A percentile compares a stretch with the other conserved stretches of the same genome.
Evolutionary conservation across 2,113 vertebrate species (phyloP).

Genomic region (Pelmatolapia mariae): DNA sequence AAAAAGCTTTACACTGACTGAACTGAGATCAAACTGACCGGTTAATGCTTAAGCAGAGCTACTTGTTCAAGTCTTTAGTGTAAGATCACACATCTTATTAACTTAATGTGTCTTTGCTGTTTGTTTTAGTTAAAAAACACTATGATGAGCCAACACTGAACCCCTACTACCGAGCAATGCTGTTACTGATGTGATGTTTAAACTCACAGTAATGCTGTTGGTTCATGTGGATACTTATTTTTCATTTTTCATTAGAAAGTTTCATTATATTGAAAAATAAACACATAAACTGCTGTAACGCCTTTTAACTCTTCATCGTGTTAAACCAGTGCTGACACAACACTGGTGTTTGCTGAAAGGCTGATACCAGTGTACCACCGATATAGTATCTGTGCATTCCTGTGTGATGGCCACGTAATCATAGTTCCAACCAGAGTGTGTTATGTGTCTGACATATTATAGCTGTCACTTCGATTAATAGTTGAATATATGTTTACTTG

Average conservation of each 20-base stretch:
- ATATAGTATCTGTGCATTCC: background rate
- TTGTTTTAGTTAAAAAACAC: background rate
- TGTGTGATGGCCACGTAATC: background rate
- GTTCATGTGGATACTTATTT: background rate
- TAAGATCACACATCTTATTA: background rate
- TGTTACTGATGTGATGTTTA: background rate
- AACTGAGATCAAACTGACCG: background rate
- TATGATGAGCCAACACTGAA: background rate
- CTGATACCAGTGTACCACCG: background rate
- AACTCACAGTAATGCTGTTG: background rate
- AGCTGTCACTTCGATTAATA: background rate
- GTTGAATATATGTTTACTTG: background rate
- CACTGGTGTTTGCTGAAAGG: background rate
- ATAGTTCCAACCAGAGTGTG: background rate
- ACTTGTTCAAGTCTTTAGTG: background rate
- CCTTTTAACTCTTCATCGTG: background rate
- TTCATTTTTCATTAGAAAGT: background rate
- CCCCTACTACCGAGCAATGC: background rate
- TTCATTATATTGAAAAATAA: background rate
- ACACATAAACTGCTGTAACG: background rate
- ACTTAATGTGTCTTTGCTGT: background rate
- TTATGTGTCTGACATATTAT: background rate
- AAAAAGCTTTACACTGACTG: background rate
- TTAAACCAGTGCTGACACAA: background rate
- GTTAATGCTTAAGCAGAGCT: background rate